Base-by-base conservation (phyloP, 2,888 invertebrate species). In the Idaea dimidiata region DNA sequence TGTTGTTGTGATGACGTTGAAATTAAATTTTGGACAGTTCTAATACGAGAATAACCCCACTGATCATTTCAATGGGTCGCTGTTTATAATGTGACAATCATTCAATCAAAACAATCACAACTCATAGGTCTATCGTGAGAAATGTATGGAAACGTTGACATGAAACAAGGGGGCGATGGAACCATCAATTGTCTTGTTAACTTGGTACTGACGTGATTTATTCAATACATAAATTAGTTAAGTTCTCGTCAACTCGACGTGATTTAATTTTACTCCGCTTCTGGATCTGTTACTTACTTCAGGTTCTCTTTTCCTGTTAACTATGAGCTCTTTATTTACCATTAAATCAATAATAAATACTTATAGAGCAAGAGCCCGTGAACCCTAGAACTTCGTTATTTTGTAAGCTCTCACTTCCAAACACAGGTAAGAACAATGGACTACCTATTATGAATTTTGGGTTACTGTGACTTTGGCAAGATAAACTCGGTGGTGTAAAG, bases 81-180 rank as follows among this genome's bases (percentile, higher is more conserved):
- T 17, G 17, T 17, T 17, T 56, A 56, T 56, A 18, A 56, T 56
- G 18, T 56, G 56, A 56, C 86, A 84, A 86, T 86, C 86, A 84
- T 85, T 79, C 82, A 86, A 86, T 86, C 79, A 84, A 74, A 79
- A 72, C 77, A 72, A 78, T 82, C 81, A 80, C 79, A 80, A 77
- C 78, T 77, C 74, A 79, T 78, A 78, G 78, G 73, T 71, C 73
- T 74, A 75, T 77, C 79, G 86, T 88, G 89, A 82, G 87, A 89
- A 79, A 74, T 76, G 72, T 75, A 80, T 17, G 56, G 77, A 80
- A 80, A 81, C 76, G 76, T 75, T 72, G 81, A 82, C 72, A 72
- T 68, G 84, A 83, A 82, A 83, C 76, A 72, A 70, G 78, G 82
- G 80, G 80, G 80, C 81, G 82, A 81, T 82, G 81, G 64, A 79